phyloP scores from a whole-genome alignment of 2,797 vertebrate species.

The Lacerta viridis region DNA sequence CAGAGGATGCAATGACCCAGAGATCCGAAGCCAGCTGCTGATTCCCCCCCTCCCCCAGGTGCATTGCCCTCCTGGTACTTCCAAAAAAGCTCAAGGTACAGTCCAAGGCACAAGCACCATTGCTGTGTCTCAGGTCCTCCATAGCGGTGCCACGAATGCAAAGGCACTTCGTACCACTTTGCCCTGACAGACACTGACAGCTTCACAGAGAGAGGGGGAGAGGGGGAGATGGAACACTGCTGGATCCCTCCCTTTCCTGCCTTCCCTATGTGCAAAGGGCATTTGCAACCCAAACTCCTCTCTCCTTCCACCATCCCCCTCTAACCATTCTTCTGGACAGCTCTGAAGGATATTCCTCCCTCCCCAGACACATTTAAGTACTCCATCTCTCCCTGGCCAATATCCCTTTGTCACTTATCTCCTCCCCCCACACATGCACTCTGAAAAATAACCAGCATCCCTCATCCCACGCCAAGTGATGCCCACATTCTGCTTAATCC shows the following conservation, averaged over 20 bases:
- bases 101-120: conserved; percentile 25
- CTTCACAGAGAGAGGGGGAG: not conserved
- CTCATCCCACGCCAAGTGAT: not conserved
- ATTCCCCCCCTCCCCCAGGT: no score
- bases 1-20: conserved; percentile 45
- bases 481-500: not conserved
- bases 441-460: not conserved
- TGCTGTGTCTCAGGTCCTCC: conserved; percentile 17
- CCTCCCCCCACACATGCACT: not conserved
- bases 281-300: no score
- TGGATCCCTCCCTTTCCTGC: not conserved
- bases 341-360: not conserved
- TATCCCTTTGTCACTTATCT: not conserved
- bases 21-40: conserved; percentile 40
- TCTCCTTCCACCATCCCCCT: no score
- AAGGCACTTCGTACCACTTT: conserved; percentile 7
- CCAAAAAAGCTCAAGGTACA: not conserved
- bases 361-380: not conserved
- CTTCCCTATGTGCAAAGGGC: not conserved
- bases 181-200: conserved; percentile 11
- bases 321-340: not conserved
- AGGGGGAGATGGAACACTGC: not conserved
- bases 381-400: not conserved
- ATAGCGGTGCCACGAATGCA: conserved; percentile 9
- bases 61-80: not conserved